Percentiles rank a stretch among this genome's conserved stretches.
Conservation (phyloP, 2,888 invertebrate genomes). For the Cryptocheilus praepositus region DNA sequence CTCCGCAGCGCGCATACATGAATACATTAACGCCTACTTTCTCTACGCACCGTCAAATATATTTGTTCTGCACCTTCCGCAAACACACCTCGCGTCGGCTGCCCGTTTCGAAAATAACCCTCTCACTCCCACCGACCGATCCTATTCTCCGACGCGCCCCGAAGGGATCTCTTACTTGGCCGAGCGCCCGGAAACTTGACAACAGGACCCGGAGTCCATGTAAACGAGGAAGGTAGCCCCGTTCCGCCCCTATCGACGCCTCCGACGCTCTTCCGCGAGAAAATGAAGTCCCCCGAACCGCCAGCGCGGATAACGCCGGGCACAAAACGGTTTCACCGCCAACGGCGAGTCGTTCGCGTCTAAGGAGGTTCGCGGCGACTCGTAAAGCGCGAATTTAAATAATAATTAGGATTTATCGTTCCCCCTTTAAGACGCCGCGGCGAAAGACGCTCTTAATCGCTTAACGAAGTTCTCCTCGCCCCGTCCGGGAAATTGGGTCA, state of each 20-base stretch:
- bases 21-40: too few relatives aligned
- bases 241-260: conserved; percentile 6
- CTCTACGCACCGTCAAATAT: too few relatives aligned
- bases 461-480: conserved; percentile 25
- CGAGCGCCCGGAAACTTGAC: conserved; percentile 53
- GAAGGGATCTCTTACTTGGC: conserved; percentile 55
- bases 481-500: conserved; percentile 26
- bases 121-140: not conserved
- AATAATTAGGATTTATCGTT: conserved; percentile 43
- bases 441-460: conserved; percentile 20
- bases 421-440: conserved; percentile 3
- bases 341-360: conserved; percentile 3
- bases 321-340: not conserved
- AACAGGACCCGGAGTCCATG: conserved; percentile 31
- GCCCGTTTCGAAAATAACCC: too few relatives aligned
- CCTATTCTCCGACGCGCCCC: conserved; percentile 3
- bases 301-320: not conserved
- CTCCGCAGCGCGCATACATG: too few relatives aligned
- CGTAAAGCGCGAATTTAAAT: conserved; percentile 39
- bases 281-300: not conserved
- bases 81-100: too few relatives aligned
- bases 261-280: not conserved
- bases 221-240: conserved; percentile 46
- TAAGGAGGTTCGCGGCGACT: conserved; percentile 15
- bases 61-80: too few relatives aligned